Percentiles rank a stretch among this genome's conserved stretches.
phyloP scores from a whole-genome alignment of 1,140 invertebrate genomes.

The Aphelenchoides besseyi region DNA sequence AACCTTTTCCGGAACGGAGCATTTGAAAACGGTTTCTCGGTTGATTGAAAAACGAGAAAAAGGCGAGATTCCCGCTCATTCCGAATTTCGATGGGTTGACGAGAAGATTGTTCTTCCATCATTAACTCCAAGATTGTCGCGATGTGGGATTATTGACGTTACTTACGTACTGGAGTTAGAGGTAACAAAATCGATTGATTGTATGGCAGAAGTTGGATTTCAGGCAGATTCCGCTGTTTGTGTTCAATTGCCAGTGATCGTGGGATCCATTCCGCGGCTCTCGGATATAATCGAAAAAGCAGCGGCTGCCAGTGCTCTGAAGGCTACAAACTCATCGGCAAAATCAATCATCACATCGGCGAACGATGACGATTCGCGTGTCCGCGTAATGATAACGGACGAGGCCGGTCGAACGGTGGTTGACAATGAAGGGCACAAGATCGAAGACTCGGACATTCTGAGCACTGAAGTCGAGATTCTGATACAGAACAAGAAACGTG shows the following conservation, averaged over 20 bases:
- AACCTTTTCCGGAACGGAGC: conserved; percentile 59
- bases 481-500: conserved; percentile 50
- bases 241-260: conserved; percentile 49
- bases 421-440: neutral
- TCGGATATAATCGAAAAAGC: conserved; percentile 45
- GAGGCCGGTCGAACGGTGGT: conserved; percentile 42
- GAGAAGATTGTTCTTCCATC: conserved; percentile 50
- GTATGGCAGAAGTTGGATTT: too few species aligned
- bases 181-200: too few species aligned
- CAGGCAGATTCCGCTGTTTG: conserved; percentile 37
- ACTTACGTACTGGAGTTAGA: conserved; percentile 53
- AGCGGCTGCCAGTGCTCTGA: conserved; percentile 1
- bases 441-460: conserved; percentile 41
- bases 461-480: conserved; percentile 40
- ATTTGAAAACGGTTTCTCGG: conserved; percentile 39
- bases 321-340: neutral
- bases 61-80: conserved; percentile 38
- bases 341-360: conserved; percentile 12
- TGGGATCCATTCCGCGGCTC: conserved; percentile 60
- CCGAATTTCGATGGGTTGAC: conserved; percentile 31
- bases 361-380: neutral
- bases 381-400: conserved; percentile 55
- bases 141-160: conserved; percentile 57
- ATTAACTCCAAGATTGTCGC: conserved; percentile 51
- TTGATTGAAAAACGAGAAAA: conserved; percentile 30